A percentile compares a stretch with the other conserved stretches of the same genome.
Conservation (phyloP, 2,113 vertebrate genomes). For the Dipodomys merriami region DNA sequence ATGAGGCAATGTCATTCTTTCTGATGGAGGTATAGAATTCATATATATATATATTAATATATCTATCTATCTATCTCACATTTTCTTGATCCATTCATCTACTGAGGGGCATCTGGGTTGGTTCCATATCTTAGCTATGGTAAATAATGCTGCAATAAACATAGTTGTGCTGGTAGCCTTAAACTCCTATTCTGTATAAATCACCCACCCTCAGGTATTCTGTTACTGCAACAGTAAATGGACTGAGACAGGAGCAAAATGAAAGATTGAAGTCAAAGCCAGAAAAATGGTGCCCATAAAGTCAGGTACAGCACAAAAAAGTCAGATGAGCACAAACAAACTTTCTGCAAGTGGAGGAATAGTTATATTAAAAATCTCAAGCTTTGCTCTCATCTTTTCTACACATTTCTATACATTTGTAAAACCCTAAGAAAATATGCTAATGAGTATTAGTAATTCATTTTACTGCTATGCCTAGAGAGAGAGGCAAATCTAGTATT, state of each 20-base stretch:
- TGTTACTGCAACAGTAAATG: not conserved
- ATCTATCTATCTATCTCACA: too few species aligned
- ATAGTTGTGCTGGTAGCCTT: not conserved
- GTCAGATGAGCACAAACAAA: not conserved
- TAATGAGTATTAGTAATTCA: not conserved
- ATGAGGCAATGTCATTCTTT: too few species aligned
- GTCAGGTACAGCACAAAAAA: not conserved
- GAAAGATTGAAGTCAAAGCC: constrained; percentile 44
- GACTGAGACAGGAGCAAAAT: not conserved
- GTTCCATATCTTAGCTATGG: too few species aligned
- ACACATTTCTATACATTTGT: not conserved
- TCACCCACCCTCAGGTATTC: not conserved
- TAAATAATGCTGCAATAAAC: too few species aligned
- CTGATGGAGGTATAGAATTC: too few species aligned
- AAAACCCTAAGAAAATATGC: constrained; percentile 6
- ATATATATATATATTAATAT: too few species aligned
- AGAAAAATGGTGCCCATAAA: not conserved
- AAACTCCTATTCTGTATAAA: not conserved
- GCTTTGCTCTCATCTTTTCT: constrained; percentile 24
- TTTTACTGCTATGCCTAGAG: not conserved
- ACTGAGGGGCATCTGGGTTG: too few species aligned
- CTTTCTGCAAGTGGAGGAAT: not conserved
- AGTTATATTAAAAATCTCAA: not conserved
- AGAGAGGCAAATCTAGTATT: not conserved
- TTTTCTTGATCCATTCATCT: too few species aligned